Conservation (phyloP, 2,888 invertebrate species). For the Philhelius pedissequus region DNA sequence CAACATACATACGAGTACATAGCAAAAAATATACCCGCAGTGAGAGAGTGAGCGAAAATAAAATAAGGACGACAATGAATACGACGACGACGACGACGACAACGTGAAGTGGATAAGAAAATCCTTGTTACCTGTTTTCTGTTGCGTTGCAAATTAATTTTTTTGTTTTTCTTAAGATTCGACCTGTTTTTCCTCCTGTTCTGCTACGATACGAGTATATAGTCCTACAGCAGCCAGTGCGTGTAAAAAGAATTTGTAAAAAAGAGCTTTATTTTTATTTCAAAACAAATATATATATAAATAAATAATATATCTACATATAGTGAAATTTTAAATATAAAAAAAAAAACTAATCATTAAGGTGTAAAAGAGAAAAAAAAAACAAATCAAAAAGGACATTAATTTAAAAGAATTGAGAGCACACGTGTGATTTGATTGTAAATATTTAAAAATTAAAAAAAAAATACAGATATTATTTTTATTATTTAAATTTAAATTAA, state of each 20-base stretch:
- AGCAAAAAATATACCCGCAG: not conserved
- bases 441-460: slow-evolving; percentile 63
- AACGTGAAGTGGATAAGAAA: slow-evolving; percentile 37
- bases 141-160: slow-evolving; percentile 38
- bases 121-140: slow-evolving; percentile 54
- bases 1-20: too few species aligned
- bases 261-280: slow-evolving; percentile 50
- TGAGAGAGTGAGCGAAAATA: slow-evolving; percentile 14
- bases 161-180: slow-evolving; percentile 6
- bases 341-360: slow-evolving; percentile 49
- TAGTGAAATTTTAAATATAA: slow-evolving; percentile 28
- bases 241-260: slow-evolving; percentile 23
- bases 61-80: slow-evolving; percentile 1
- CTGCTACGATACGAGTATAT: too few species aligned
- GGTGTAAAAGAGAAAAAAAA: slow-evolving; percentile 66
- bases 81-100: slow-evolving; percentile 26
- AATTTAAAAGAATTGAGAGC: slow-evolving; percentile 70
- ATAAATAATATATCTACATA: slow-evolving; percentile 4
- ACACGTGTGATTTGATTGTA: slow-evolving; percentile 73
- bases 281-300: slow-evolving; percentile 4
- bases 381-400: slow-evolving; percentile 69
- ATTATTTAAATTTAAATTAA: slow-evolving; percentile 8
- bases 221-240: slow-evolving; percentile 37
- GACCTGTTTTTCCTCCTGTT: slow-evolving; percentile 1
- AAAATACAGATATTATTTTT: slow-evolving; percentile 3